Evolutionary conservation across 2,113 vertebrate genomes (phyloP).

Genomic region (Dipodomys merriami): DNA sequence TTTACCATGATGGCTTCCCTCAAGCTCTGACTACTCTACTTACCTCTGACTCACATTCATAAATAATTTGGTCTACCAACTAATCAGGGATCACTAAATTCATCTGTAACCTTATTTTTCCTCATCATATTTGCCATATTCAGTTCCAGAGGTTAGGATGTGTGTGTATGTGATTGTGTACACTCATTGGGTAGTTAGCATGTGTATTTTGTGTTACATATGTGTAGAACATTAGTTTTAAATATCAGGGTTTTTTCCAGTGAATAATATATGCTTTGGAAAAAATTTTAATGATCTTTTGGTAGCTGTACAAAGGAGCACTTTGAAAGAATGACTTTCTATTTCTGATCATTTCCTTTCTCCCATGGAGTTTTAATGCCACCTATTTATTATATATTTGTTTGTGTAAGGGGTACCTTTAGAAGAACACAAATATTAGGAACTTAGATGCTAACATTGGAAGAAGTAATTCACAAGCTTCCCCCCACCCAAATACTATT

Average conservation of each 20-base stretch:
- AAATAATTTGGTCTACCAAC: background rate
- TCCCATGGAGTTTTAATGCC: background rate
- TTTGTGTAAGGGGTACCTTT: background rate
- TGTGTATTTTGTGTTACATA: background rate
- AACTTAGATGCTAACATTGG: background rate
- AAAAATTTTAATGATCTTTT: no score
- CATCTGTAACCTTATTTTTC: background rate
- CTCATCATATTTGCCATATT: background rate
- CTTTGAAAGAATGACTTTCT: no score
- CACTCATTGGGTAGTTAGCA: background rate
- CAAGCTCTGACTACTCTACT: background rate
- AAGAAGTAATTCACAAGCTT: background rate
- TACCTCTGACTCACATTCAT: background rate
- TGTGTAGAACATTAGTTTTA: background rate
- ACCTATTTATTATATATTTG: background rate
- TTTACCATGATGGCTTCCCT: background rate
- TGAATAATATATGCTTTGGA: no score
- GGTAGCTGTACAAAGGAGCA: no score
- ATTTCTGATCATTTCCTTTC: background rate
- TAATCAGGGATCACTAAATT: background rate
- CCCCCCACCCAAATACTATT: no score
- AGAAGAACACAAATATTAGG: background rate
- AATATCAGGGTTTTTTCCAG: no score
- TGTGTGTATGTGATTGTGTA: background rate
- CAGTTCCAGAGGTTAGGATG: background rate